A percentile compares a stretch with the other conserved stretches of the same genome.
Conservation (phyloP, 2,113 vertebrate species). For the Zonotrichia leucophrys region DNA sequence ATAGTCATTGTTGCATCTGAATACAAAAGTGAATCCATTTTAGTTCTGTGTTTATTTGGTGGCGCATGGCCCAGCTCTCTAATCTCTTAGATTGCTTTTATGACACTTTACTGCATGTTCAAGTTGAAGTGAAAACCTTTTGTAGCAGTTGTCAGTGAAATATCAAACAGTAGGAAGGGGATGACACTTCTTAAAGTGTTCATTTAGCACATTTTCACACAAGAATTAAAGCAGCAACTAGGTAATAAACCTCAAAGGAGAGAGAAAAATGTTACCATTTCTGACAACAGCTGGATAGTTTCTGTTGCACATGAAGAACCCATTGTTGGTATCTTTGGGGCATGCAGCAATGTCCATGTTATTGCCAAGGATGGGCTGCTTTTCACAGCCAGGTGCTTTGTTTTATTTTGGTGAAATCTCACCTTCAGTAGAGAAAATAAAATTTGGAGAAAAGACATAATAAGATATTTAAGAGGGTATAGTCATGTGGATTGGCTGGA, state of each 20-base stretch:
- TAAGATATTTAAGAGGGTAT: background rate
- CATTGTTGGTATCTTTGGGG: background rate
- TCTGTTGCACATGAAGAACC: background rate
- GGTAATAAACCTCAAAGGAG: background rate
- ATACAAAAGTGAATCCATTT: background rate
- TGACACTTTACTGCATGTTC: accelerated
- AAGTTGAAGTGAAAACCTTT: background rate
- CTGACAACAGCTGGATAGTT: background rate
- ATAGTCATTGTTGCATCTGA: background rate
- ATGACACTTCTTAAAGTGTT: background rate
- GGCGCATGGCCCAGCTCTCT: background rate
- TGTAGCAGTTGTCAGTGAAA: background rate
- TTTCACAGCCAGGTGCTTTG: background rate
- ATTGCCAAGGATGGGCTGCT: background rate
- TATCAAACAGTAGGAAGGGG: background rate
- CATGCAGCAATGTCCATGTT: background rate
- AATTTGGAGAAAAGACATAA: background rate
- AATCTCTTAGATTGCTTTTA: background rate
- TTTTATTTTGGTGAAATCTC: background rate
- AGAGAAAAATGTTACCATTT: accelerated
- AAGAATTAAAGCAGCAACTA: background rate
- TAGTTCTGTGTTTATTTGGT: background rate
- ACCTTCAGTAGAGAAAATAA: background rate
- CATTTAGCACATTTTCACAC: background rate
- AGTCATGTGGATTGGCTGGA: background rate